Base-by-base conservation (phyloP, 2,888 invertebrate genomes). In the Drosophila kanekoi region DNA sequence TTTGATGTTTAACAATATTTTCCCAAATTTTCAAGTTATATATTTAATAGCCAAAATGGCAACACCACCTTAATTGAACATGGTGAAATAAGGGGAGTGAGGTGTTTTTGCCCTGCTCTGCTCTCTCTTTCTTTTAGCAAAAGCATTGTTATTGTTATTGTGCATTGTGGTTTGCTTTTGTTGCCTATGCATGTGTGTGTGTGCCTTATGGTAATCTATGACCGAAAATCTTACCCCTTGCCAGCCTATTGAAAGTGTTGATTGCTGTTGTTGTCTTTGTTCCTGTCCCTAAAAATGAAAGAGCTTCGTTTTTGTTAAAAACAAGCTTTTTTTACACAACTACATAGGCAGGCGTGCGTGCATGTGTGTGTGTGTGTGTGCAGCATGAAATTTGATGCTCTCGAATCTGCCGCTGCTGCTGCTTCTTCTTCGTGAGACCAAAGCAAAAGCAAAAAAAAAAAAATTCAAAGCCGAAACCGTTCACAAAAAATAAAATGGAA, bases 331-430 rank as follows among this genome's bases (percentile, higher is more conserved):
- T 40, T 9, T 38, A 33, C 73, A 41, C 18, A 13, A 28, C 28
- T 35, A 48, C 35, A 58, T 41, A 8, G 35, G 16, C 6, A 14
- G 45, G 11, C 14, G 38, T 38, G 13, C 41, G 40, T 44, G 11
- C 14, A 33, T 38, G 13, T 35, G 40, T 44, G 28, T 44, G 13
- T 40, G 16, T 18, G 40, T 64, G 70, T 79, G 69, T 74, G 76
- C 71, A 72, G 78, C 82, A 80, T 87, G 85, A 85, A 87, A 85
- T 85, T 87, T 87, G 87, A 85, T 87, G 85, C 87, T 85, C 62
- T 69, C 62, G 69, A 60, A 74, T 56, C 44, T 49, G 59, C 60
- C 63, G n/a, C n/a, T n/a, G 70, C 70, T 70, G 68, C 70, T 56
- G 14, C 57, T 54, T n/a, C 58, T 58, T 72, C 85, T 63, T 79